These are phyloP conservation scores for Leucozona laternaria DNA, from an alignment of 2,888 invertebrate species.

Conservation along the genomic window DNA sequence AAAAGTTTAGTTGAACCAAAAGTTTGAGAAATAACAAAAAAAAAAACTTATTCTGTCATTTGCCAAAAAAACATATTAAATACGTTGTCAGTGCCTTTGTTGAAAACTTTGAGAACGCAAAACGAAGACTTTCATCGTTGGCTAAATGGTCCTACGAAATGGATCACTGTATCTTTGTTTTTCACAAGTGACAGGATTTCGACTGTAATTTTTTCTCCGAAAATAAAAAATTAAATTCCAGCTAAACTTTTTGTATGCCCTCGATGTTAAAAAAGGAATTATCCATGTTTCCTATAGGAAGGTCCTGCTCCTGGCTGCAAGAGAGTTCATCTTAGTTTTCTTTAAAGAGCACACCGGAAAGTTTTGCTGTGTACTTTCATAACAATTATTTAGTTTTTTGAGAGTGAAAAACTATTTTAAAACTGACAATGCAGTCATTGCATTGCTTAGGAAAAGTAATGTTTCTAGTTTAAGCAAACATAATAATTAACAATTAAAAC, in stretches of 20 bases:
- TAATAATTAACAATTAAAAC: background rate
- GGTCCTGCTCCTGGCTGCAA: background rate
- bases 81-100: conserved; percentile 40
- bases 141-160: conserved; percentile 28
- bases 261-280: conserved; percentile 1
- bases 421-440: background rate
- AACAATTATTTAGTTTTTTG: conserved; percentile 38
- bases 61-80: conserved; percentile 35
- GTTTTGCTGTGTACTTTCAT: conserved; percentile 20
- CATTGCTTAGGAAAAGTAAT: conserved; percentile 1
- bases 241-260: conserved; percentile 25
- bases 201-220: background rate
- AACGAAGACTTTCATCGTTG: conserved; percentile 17
- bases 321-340: conserved; percentile 32
- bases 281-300: conserved; percentile 13
- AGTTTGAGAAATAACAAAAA: conserved; percentile 48
- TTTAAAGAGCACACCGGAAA: conserved; percentile 47
- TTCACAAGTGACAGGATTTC: conserved; percentile 17
- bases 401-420: conserved; percentile 28
- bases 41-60: conserved; percentile 29
- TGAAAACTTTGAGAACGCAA: conserved; percentile 4
- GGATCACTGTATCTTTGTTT: conserved; percentile 23
- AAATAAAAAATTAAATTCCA: conserved; percentile 15
- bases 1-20: conserved; percentile 60
- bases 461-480: background rate